Evolutionary conservation across 2,113 vertebrate genomes (phyloP), one percentile per base, ranked within the genome.

Genomic region (Rissa tridactyla): DNA sequence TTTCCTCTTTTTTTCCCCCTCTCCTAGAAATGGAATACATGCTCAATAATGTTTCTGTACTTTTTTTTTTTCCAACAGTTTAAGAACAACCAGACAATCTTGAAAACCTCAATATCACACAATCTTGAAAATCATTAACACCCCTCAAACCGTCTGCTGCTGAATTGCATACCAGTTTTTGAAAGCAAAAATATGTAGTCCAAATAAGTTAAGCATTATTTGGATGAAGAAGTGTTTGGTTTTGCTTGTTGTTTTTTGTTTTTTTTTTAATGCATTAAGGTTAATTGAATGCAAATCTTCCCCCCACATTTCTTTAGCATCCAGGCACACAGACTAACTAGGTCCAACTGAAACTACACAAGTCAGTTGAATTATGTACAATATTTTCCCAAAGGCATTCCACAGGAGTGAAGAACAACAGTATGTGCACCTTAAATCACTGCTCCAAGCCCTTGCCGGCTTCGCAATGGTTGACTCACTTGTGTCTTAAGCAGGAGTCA

Each of bases 11-110:
- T 75, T 80, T 11, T 5, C 29, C 21, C 89, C 34, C 44, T 82
- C 92, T 97, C 78, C 79, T 93, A 82, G 95, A 97, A 98, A 97
- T 21, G 7, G 83, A 97, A 94, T 95, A 86, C 84, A 96, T 94
- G 91, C 90, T 94, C 96, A 97, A 69, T 91, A 91, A 95, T 93
- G 62, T 88, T 97, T 88, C 97, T 96, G 58, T 90, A 87, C 60
- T 82, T 90, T 95, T 96, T 85, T 83, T 87, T 95, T 94, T 80
- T 72, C 89, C 86, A 61, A 27, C 32, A 81, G 88, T 96, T 97
- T 96, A 87, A 97, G 92, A 95, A 92, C 90, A 96, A 94, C 60
- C 49, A 95, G 70, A 62, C 27, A 83, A 88, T 95, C 61, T 93
- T 82, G 66, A 93, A 96, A 92, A 81, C 20, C 57, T 72, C 57